Evolutionary conservation across 1,140 invertebrate genomes (phyloP).

Genomic region (Sycobia sp.): DNA sequence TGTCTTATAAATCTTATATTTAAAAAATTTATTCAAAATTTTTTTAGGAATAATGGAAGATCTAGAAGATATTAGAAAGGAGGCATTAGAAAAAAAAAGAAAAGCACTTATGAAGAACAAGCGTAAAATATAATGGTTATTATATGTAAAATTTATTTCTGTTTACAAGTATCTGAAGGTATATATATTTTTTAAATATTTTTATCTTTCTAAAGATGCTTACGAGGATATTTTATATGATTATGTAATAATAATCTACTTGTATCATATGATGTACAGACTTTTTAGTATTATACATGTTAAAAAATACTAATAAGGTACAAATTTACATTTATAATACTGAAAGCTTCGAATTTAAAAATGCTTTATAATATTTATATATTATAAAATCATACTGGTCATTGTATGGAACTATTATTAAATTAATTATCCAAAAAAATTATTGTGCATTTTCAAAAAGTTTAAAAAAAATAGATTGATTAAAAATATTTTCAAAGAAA

Average conservation of each 20-base stretch:
- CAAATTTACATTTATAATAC: conserved; percentile 1
- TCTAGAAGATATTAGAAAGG: conserved; percentile 78
- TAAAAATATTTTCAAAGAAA: background rate
- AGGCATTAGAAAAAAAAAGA: conserved; percentile 71
- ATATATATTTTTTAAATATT: conserved; percentile 30
- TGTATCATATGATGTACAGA: conserved; percentile 28
- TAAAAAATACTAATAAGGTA: background rate
- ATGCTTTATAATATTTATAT: background rate
- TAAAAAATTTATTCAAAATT: background rate
- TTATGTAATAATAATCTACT: conserved; percentile 17
- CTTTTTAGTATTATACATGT: conserved; percentile 13
- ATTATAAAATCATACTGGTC: conserved; percentile 1
- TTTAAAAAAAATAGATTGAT: background rate
- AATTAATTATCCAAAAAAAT: background rate
- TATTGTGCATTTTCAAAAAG: background rate
- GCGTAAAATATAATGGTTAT: conserved; percentile 16
- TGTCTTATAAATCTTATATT: conserved; percentile 1
- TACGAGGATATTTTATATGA: conserved; percentile 8
- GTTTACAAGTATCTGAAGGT: background rate
- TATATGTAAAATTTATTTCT: no score
- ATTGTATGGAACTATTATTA: background rate
- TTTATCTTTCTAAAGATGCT: conserved; percentile 25
- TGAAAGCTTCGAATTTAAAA: background rate
- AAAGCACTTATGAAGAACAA: conserved; percentile 45
- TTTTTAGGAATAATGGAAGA: conserved; percentile 81